Evolutionary conservation across 2,797 vertebrate species (phyloP).

Genomic region (Hippopotamyrus pictus): DNA sequence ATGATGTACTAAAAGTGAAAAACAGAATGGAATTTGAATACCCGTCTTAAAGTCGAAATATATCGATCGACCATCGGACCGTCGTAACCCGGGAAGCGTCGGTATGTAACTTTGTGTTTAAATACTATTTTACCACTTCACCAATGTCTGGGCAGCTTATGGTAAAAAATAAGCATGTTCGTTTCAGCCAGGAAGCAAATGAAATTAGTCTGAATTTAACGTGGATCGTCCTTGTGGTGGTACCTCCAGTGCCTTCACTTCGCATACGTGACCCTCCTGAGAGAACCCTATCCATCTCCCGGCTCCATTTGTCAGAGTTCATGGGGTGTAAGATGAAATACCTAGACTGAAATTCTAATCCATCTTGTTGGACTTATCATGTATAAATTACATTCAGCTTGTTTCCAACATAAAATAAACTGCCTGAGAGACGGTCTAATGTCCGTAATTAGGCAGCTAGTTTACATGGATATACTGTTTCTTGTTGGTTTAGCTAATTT

Average conservation of each 20-base stretch:
- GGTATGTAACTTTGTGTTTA: neutral
- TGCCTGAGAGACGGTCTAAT: neutral
- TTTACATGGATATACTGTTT: neutral
- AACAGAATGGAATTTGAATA: neutral
- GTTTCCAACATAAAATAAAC: neutral
- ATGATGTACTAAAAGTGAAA: neutral
- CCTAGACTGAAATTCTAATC: neutral
- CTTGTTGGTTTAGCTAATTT: neutral
- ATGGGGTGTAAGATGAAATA: neutral
- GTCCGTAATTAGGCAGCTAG: neutral
- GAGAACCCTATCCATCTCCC: neutral
- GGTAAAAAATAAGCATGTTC: neutral
- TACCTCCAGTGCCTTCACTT: neutral
- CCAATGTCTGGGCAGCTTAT: neutral
- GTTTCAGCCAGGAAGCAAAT: neutral
- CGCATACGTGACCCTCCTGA: no score
- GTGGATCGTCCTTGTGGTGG: neutral
- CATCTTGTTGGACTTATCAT: neutral
- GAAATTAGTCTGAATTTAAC: neutral
- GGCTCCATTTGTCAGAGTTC: neutral
- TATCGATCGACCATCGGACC: neutral
- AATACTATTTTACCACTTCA: neutral
- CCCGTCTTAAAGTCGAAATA: neutral
- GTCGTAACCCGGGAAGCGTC: neutral
- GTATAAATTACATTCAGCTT: conserved; percentile 1